Evolutionary conservation across 2,888 invertebrate species (phyloP).

Genomic region (Ochropleura plecta): DNA sequence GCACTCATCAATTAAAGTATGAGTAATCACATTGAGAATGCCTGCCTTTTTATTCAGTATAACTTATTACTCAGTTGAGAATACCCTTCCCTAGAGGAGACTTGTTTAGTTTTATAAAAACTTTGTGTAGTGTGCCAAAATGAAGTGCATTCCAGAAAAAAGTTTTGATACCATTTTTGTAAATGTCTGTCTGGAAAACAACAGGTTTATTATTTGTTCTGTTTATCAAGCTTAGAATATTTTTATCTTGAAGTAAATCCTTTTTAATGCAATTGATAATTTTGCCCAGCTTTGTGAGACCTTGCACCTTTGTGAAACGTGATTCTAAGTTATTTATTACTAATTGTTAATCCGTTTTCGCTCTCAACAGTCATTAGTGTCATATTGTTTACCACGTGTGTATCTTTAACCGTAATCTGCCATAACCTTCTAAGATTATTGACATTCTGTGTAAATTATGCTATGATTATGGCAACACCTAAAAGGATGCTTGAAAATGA

Average conservation of each 20-base stretch:
- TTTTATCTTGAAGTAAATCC: conserved; percentile 25
- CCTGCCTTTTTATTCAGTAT: conserved; percentile 35
- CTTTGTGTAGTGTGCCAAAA: conserved; percentile 26
- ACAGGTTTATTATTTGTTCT: conserved; percentile 45
- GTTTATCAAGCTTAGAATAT: conserved; percentile 5
- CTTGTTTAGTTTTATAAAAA: conserved; percentile 7
- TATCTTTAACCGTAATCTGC: conserved; percentile 14
- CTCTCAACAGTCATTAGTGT: background rate
- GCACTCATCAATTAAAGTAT: conserved; percentile 59
- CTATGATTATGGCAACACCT: background rate
- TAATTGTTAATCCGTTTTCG: background rate
- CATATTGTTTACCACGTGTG: conserved; percentile 3
- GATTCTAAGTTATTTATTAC: conserved; percentile 25
- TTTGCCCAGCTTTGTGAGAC: background rate
- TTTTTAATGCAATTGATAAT: conserved; percentile 35
- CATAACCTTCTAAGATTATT: conserved; percentile 4
- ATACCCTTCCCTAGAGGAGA: conserved; percentile 6
- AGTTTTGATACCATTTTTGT: conserved; percentile 39
- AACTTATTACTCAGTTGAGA: conserved; percentile 52
- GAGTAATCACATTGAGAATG: conserved; percentile 54
- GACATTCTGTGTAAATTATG: background rate
- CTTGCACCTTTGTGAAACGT: conserved; percentile 3
- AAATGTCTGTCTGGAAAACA: conserved; percentile 57
- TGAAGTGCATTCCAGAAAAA: conserved; percentile 55
- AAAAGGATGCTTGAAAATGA: background rate